Base-by-base conservation (phyloP, 1,140 invertebrate genomes). In the Anastrepha obliqua region DNA sequence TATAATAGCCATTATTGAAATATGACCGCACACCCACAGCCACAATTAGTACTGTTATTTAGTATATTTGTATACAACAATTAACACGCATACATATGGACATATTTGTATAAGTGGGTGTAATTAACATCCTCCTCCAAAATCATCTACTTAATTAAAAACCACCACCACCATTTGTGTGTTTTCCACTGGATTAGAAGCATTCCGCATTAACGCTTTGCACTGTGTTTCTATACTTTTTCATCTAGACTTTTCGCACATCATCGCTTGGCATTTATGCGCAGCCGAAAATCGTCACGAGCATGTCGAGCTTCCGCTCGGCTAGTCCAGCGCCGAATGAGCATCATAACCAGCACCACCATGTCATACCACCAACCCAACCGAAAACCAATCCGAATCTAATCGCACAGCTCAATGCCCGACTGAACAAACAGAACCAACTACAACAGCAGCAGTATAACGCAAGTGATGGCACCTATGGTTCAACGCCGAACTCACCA, bases 301-400 rank as follows among this genome's bases (percentile, higher is more conserved):
- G 89, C 90, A 92, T 93, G 91, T 93, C 92, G 85, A 93, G 92
- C 87, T 93, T 93, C 88, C 91, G 92, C 89, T 90, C 91, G 87
- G 89, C 90, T 86, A 91, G 91, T 89, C 91, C 92, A 67, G 90
- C 90, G 88, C 90, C 91, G 2, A 92, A 92, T 74, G 90, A 91
- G 20, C 90, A 91, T 87, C 90, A 91, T n/a, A 58, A 20, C 15
- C 88, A 89, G 29, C 70, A 86, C 7, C 87, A 78, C 55, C 91
- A 91, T 86, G 88, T 89, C 87, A 86, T 91, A 89, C 91, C 91
- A 87, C 91, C 91, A 85, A 91, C 92, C 89, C 92, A 93, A 89
- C 92, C 92, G 85, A 93, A 93, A 89, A 90, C 92, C 60, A 92
- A 92, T 89, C 91, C 92, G 87, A 93, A 91, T 89, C 89, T 93